Evolutionary conservation across 2,888 invertebrate species (phyloP), one percentile per base, ranked within the genome.

Genomic region (Lottia scabra): DNA sequence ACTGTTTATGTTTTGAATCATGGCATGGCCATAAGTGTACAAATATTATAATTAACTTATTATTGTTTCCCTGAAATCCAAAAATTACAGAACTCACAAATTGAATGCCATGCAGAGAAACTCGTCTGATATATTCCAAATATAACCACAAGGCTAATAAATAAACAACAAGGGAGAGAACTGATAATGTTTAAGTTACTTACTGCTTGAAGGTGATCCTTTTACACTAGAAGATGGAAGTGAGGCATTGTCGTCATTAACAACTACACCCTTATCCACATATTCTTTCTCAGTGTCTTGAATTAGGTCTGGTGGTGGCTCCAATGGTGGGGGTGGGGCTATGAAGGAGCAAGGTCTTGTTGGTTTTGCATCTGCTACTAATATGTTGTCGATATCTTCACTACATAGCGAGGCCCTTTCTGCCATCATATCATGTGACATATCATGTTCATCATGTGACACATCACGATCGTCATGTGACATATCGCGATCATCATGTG

Each of bases 271-370:
- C 46, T 80, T 81, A 72, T 83, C 82, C 5, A 80, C 79, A 10
- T 77, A 80, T 19, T 78, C 75, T 3, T 46, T 16, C 13, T 66
- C 62, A 23, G 43, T 45, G 16, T 70, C 65, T n/a, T 67, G 71
- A 13, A 73, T 68, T 46, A 75, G 70, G 19, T 78, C 71, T 0
- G 84, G 84, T 4, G 83, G 82, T 5, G 82, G 82, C 75, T 84
- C 93, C 87, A 63, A 70, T 38, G 84, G 87, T 16, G 84, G 85
- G 13, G 86, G 87, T 3, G 86, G 87, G 12, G 87, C 83, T 45
- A 85, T 71, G 73, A 85, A 84, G 45, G 80, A 75, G 64, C 84
- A 83, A 0, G 84, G 84, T 45, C 82, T 78, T n/a, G 64, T 44
- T 19, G 63, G 62, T 26, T 48, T 70, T 44, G 73, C 27, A n/a